Conservation (phyloP, 2,113 vertebrate species). For the Corythaeola cristata region DNA sequence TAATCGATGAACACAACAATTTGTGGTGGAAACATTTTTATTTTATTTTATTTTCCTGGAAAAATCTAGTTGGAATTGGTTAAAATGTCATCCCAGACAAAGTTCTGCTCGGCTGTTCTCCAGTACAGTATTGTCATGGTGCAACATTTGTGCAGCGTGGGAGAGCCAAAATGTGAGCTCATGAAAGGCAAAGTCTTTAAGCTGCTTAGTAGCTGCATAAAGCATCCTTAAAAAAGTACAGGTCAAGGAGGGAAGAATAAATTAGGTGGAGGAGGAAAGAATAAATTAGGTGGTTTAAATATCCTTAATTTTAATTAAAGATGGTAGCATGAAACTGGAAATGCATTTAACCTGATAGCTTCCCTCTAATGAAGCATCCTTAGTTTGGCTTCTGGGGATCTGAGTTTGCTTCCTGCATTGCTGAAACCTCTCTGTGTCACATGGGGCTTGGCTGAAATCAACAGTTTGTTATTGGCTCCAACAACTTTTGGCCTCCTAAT, state of each 20-base stretch:
- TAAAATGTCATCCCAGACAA: slow-evolving; percentile 10
- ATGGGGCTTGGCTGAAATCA: background rate
- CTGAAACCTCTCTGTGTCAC: background rate
- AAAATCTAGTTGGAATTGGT: background rate
- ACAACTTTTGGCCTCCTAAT: background rate
- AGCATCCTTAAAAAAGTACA: background rate
- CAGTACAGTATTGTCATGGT: background rate
- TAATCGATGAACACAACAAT: background rate
- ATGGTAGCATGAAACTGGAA: background rate
- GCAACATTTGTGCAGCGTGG: background rate
- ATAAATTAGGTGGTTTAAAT: background rate
- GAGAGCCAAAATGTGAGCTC: slow-evolving; percentile 30
- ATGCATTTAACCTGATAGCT: background rate
- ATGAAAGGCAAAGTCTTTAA: background rate
- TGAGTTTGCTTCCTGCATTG: background rate
- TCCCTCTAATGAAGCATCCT: background rate
- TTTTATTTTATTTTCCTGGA: background rate
- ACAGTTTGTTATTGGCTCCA: background rate
- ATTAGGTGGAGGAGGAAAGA: background rate
- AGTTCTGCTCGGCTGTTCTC: background rate
- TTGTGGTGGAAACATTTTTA: background rate
- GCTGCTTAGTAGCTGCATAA: background rate
- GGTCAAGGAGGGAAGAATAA: background rate
- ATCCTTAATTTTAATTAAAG: slow-evolving; percentile 1
- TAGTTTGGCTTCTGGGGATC: background rate